Evolutionary conservation across 2,113 vertebrate species (phyloP), one percentile per base, ranked within the genome.

Genomic region (Rhinoderma darwinii): DNA sequence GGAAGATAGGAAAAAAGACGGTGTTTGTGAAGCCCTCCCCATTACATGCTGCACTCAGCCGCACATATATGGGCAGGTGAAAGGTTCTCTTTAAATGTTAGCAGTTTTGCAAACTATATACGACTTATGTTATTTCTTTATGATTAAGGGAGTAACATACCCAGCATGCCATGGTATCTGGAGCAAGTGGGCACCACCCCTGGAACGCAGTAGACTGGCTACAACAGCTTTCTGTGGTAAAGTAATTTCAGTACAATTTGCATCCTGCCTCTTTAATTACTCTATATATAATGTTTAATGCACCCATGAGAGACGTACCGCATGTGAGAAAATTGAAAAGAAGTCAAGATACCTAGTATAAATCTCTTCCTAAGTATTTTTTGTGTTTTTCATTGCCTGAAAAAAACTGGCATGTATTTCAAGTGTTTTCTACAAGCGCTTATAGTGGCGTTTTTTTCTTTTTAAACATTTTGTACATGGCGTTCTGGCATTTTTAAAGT

Each of bases 141-240:
- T 39, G 11, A 56, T n/a, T 4, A 88, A 98, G 97, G 97, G 97
- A 0, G 97, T 98, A 61, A 97, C 97, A 0, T 98, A 97, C 88
- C 97, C 97, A 0, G 97, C 97, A 25, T 98, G 97, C 91, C 97
- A 98, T 0, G 97, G 97, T 35, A 98, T 98, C 89, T 98, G 96
- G 96, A 95, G 95, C 25, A 96, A 96, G 89, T 96, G 96, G 96
- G 96, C 96, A 0, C 96, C 96, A 0, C 96, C 96, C 0, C 90
- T 96, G 5, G 96, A 96, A 84, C 94, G 96, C 92, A 96, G 96
- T 90, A 92, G 95, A 11, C 87, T 96, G 88, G 96, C 96, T 66
- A 96, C 96, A 12, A 96, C 95, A 56, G 96, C 96, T 0, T 96
- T 96, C 88, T 96, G 96, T 88, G 96, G 96, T 96, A 90, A 93